Base-by-base conservation (phyloP, 2,888 invertebrate species). In the Zonitis immaculata region DNA sequence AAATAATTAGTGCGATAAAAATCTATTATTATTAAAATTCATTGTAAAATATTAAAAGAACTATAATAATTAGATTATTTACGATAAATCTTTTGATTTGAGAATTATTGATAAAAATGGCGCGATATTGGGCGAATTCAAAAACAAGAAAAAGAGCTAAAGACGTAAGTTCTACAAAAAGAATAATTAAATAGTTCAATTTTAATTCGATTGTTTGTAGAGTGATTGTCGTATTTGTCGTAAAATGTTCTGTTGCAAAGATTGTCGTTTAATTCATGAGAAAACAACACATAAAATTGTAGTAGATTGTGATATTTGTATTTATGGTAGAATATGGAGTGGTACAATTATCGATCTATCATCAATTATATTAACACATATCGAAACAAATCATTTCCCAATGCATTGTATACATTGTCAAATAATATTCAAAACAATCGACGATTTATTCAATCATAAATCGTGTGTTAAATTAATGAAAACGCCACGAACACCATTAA, bases 261-360 rank as follows among this genome's bases (percentile, higher is more conserved):
- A 60, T 26, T 73, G 73, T 58, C 70, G 73, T 6, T 49, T 58
- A 26, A 63, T 66, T 43, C 73, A 73, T 52, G 73, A 73, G 63
- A 47, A 52, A 44, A 47, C 53, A 11, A 26, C 51, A 11, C 73
- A 73, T 51, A 55, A 63, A 35, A 57, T 71, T 12, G 52, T 65
- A 49, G 63, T 66, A 2, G 63, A 66, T 9, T 73, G 73, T 56
- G 65, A 70, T 48, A 68, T 73, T 49, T 73, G 73, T 56, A 45
- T 70, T 47, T 66, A 68, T 52, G 72, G 72, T 43, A 59, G 58
- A 54, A 57, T 60, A 35, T 35, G 45, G 45, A 30, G 26, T n/a
- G 30, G 18, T 18, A 16, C 45, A 2, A 25, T 58, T 0, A 55
- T 67, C 14, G 49, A 63, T 43, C 47, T 56, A 11, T 54, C 61